These are phyloP conservation scores for Cryptocephalus primarius DNA, from an alignment of 2,888 invertebrate genomes.

Conservation along the genomic window DNA sequence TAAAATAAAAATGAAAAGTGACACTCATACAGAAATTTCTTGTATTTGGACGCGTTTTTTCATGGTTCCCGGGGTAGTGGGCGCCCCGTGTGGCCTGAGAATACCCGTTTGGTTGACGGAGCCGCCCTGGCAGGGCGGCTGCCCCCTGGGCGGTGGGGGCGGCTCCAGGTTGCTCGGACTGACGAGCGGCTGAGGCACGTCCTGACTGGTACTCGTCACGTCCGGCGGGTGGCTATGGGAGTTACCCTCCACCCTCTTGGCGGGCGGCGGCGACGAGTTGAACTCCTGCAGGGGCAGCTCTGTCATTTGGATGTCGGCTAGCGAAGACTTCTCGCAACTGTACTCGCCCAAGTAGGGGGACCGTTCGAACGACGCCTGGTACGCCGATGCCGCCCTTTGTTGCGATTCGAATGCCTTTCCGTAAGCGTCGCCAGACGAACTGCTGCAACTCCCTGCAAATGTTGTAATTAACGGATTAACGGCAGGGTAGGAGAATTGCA, in stretches of 20 bases:
- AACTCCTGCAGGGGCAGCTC: constrained; percentile 56
- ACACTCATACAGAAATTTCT: constrained; percentile 76
- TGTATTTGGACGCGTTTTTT: constrained; percentile 88
- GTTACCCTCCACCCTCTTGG: constrained; percentile 42
- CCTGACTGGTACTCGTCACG: constrained; percentile 37
- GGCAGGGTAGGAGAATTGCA: background rate
- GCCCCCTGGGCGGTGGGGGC: constrained; percentile 49
- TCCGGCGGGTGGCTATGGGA: constrained; percentile 34
- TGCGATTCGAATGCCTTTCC: constrained; percentile 38
- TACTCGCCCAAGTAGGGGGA: constrained; percentile 53
- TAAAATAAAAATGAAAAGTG: constrained; percentile 8
- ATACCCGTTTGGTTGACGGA: constrained; percentile 38
- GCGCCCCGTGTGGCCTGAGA: constrained; percentile 46
- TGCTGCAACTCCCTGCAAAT: constrained; percentile 52
- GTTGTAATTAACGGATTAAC: background rate
- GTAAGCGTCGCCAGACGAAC: constrained; percentile 48
- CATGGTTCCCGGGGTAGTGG: constrained; percentile 63
- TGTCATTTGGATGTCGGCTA: constrained; percentile 49
- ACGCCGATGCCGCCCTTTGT: constrained; percentile 23
- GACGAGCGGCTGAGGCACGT: constrained; percentile 6
- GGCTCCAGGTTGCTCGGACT: constrained; percentile 48
- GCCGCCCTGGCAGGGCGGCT: constrained; percentile 25
- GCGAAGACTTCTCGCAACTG: constrained; percentile 41
- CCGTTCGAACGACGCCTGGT: constrained; percentile 46
- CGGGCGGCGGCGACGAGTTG: constrained; percentile 45